Evolutionary conservation across 2,113 vertebrate species (phyloP).

Genomic region (Crotalus helleri): DNA sequence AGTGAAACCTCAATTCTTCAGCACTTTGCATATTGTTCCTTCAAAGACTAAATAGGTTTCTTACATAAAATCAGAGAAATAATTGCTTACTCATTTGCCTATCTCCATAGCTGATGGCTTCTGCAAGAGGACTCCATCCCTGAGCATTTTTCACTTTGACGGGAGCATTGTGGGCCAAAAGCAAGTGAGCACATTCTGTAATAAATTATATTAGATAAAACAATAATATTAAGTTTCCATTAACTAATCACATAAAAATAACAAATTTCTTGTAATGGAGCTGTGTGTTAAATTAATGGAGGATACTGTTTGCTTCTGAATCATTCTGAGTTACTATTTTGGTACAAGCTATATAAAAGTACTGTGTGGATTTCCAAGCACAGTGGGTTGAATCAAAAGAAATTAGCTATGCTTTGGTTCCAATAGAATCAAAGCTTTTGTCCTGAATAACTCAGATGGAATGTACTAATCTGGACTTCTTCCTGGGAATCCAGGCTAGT

Average conservation of each 20-base stretch:
- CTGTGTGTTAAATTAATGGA: background rate
- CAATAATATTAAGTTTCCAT: conserved; percentile 17
- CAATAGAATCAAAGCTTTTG: background rate
- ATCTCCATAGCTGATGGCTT: conserved; percentile 99
- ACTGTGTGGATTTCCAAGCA: background rate
- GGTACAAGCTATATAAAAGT: background rate
- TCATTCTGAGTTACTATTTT: background rate
- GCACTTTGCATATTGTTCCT: background rate
- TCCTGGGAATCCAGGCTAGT: background rate
- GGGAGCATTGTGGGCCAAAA: conserved; percentile 97
- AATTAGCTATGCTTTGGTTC: background rate
- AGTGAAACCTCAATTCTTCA: background rate
- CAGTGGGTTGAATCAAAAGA: background rate
- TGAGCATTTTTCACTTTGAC: conserved; percentile 99
- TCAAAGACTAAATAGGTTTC: background rate
- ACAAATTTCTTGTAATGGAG: background rate
- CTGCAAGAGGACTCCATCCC: conserved; percentile 98
- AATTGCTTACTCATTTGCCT: conserved; percentile 94
- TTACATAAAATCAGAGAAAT: conserved; percentile 7
- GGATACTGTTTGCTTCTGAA: background rate
- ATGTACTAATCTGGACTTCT: background rate
- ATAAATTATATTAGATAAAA: conserved; percentile 8
- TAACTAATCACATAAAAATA: background rate
- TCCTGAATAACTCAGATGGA: background rate
- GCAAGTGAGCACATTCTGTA: conserved; percentile 96